Conservation (phyloP, 2,113 vertebrate genomes). For the Protobothrops flavoviridis region DNA sequence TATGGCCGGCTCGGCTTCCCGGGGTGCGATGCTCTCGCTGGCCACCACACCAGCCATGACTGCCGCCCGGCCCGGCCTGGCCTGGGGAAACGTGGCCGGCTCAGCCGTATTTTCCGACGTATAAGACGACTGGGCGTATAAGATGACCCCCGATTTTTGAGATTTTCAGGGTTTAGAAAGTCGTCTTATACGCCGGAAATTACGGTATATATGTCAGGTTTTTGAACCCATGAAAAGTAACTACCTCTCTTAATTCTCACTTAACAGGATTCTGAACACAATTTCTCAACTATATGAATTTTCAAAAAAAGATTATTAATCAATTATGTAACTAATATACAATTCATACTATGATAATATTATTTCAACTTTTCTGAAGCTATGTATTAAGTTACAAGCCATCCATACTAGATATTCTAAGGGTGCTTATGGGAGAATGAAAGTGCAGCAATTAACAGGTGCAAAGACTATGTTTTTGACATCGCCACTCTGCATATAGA, state of each 20-base stretch:
- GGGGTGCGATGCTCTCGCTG: too few species aligned
- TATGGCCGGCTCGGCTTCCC: too few species aligned
- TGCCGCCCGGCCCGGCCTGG: too few species aligned
- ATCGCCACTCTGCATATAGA: neutral
- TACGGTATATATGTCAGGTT: neutral
- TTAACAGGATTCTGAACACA: neutral
- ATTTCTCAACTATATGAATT: neutral
- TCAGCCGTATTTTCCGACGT: too few species aligned
- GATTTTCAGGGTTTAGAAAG: too few species aligned
- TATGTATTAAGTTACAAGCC: neutral
- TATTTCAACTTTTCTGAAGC: constrained; percentile 28
- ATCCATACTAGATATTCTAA: neutral
- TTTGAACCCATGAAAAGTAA: neutral
- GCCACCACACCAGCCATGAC: too few species aligned
- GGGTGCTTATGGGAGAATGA: constrained; percentile 13
- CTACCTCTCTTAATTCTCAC: neutral
- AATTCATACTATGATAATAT: neutral
- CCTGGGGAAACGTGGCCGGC: too few species aligned
- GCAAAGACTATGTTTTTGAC: constrained; percentile 5
- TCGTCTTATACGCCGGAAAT: too few species aligned
- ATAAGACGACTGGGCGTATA: too few species aligned
- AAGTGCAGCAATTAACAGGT: neutral
- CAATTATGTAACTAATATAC: neutral
- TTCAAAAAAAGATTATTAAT: neutral
- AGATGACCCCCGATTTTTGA: too few species aligned